Conservation (phyloP, 2,113 vertebrate species). For the Istiophorus platypterus region DNA sequence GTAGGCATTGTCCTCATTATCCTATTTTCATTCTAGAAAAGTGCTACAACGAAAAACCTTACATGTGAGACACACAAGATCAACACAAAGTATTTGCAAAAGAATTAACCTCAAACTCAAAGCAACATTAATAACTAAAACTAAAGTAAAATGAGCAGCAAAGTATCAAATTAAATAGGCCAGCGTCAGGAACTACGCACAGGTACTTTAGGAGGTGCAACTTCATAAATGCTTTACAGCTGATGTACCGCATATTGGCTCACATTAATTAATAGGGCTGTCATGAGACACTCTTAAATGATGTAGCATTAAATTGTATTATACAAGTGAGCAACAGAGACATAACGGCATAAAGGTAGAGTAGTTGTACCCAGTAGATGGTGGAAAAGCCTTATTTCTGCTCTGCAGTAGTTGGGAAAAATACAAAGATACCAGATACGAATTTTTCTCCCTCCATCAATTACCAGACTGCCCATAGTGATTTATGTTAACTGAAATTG, state of each 20-base stretch:
- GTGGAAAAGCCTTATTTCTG: slow-evolving; percentile 17
- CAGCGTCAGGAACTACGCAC: not conserved
- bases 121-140: not conserved
- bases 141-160: not conserved
- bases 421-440: slow-evolving; percentile 11
- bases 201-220: not conserved
- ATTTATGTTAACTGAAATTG: slow-evolving; percentile 64
- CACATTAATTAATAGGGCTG: slow-evolving; percentile 9
- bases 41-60: too few species aligned
- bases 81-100: not conserved
- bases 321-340: slow-evolving; percentile 12
- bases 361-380: not conserved
- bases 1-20: not conserved
- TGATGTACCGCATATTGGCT: not conserved
- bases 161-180: not conserved
- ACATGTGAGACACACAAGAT: not conserved
- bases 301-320: slow-evolving; percentile 6
- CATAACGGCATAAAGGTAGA: not conserved
- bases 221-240: slow-evolving; percentile 13
- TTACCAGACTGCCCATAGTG: slow-evolving; percentile 35
- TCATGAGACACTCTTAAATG: slow-evolving; percentile 23
- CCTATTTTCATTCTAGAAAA: too few species aligned
- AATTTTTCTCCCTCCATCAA: slow-evolving; percentile 41
- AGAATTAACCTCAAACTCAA: not conserved
- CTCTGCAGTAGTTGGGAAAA: slow-evolving; percentile 13